These are phyloP conservation scores for Danio kyathit DNA, from an alignment of 2,797 vertebrate species.

Conservation along the genomic window DNA sequence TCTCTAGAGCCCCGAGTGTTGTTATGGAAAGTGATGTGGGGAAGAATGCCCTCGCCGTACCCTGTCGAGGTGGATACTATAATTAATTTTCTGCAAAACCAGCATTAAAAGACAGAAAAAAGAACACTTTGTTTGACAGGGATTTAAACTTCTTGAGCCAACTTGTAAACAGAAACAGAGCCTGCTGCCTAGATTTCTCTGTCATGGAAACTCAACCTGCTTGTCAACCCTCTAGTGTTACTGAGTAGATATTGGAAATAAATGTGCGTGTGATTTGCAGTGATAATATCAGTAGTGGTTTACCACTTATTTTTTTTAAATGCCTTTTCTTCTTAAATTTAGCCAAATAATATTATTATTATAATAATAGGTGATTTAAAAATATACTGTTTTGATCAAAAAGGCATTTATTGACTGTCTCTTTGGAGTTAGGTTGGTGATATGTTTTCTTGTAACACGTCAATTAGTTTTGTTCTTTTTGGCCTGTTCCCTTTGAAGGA, in stretches of 20 bases:
- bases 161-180: constrained; percentile 60
- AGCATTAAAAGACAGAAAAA: constrained; percentile 54
- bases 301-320: constrained; percentile 15
- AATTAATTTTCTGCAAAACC: constrained; percentile 66
- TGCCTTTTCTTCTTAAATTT: constrained; percentile 36
- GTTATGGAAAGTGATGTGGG: constrained; percentile 75
- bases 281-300: constrained; percentile 37
- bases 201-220: constrained; percentile 60
- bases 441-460: background rate
- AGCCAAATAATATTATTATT: constrained; percentile 49
- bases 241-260: constrained; percentile 48
- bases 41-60: constrained; percentile 72
- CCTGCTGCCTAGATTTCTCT: constrained; percentile 47
- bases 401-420: constrained; percentile 1
- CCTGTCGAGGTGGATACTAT: constrained; percentile 72
- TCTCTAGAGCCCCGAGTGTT: constrained; percentile 79
- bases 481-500: background rate
- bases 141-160: constrained; percentile 57
- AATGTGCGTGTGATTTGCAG: constrained; percentile 51
- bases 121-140: constrained; percentile 62
- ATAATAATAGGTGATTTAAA: constrained; percentile 19
- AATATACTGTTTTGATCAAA: constrained; percentile 16
- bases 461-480: constrained; percentile 10
- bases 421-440: constrained; percentile 1
- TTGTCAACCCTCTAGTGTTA: constrained; percentile 53